Conservation (phyloP, 2,797 vertebrate genomes). For the Clarias fuscus region DNA sequence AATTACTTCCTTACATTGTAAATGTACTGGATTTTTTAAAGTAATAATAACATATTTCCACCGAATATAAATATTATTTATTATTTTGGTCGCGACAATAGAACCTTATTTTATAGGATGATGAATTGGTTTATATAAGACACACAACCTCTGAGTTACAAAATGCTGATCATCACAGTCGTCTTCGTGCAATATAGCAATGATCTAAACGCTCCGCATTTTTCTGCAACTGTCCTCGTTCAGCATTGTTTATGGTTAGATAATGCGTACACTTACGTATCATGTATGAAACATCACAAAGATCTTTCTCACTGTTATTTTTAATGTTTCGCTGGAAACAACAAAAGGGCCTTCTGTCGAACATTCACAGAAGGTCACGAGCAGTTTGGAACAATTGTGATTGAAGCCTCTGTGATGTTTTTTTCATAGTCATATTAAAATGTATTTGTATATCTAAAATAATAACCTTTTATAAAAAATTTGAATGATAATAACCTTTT, state of each 20-base stretch:
- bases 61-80: not conserved
- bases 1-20: not conserved
- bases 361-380: not conserved
- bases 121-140: not conserved
- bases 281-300: constrained; percentile 6
- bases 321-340: not conserved
- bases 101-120: not conserved
- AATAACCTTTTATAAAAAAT: not conserved
- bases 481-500: not conserved
- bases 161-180: not conserved
- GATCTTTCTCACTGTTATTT: not conserved
- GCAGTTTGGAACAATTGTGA: not conserved
- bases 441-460: not conserved
- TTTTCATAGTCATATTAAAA: not conserved
- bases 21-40: not conserved
- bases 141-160: not conserved
- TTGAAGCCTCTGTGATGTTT: not conserved
- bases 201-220: not conserved
- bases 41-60: not conserved
- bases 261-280: not conserved
- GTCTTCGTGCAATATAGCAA: not conserved
- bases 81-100: not conserved
- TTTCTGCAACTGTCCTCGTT: not conserved
- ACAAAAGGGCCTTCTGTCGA: not conserved
- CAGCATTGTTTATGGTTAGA: not conserved